phyloP scores from a whole-genome alignment of 1,140 invertebrate species.

The Ephestia elutella region DNA sequence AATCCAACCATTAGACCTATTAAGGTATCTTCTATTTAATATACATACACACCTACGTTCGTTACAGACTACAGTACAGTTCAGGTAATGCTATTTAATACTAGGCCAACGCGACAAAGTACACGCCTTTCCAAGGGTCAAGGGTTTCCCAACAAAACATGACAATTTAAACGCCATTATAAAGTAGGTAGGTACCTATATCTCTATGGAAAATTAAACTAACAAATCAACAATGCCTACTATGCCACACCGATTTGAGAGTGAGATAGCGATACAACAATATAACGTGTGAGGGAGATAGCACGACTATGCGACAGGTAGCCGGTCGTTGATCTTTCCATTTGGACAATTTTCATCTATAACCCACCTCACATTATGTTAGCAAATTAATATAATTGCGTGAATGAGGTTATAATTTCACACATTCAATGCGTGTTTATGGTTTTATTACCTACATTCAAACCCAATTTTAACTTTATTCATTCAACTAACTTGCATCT shows the following conservation, averaged over 20 bases:
- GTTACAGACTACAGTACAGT: too few relatives aligned
- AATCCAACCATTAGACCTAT: too few relatives aligned
- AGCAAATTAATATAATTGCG: not conserved
- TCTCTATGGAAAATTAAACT: not conserved
- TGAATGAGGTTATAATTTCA: not conserved
- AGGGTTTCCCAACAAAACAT: too few relatives aligned
- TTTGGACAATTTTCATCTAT: not conserved
- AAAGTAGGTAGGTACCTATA: not conserved
- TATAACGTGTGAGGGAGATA: constrained; percentile 12
- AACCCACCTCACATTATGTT: not conserved
- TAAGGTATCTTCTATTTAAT: too few relatives aligned
- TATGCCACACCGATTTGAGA: constrained; percentile 8
- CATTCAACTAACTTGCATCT: too few relatives aligned
- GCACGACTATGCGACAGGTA: constrained; percentile 21
- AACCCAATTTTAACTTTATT: not conserved
- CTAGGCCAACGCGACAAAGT: too few relatives aligned
- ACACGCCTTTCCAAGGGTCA: too few relatives aligned
- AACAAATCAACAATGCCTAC: too few relatives aligned
- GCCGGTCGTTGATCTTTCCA: constrained; percentile 21
- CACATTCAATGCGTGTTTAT: not conserved
- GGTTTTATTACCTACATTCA: not conserved
- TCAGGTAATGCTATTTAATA: too few relatives aligned
- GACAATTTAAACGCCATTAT: not conserved
- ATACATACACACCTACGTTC: too few relatives aligned
- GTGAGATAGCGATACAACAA: constrained; percentile 11